Evolutionary conservation across 2,113 vertebrate genomes (phyloP), one percentile per base, ranked within the genome.

Genomic region (Catharus fuscescens): DNA sequence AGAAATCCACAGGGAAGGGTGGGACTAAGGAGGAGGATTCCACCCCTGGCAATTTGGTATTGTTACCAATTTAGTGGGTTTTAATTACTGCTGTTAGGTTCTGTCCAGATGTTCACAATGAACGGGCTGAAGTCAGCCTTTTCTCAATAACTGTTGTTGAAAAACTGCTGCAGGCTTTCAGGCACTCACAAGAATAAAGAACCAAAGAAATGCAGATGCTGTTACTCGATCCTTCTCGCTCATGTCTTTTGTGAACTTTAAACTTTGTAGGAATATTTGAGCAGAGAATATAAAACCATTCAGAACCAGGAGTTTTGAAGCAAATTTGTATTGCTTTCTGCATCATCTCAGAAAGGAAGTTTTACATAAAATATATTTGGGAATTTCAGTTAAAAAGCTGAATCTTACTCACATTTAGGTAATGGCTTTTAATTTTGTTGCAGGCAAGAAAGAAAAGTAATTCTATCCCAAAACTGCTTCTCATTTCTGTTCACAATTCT

Each of bases 91-190:
- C 34, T 80, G 70, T 92, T 93, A 89, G 60, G 34, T 80, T 89
- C 59, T 81, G 71, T 60, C 79, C 90, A 92, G 92, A 87, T 95
- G 93, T 91, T 90, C 77, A 64, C 61, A 71, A 80, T 57, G 78
- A 94, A 93, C 12, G 73, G 86, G 93, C 91, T 96, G 95, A 92
- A 90, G 79, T 96, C 96, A 95, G 96, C 95, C 94, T 95, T 96
- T 96, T 93, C 95, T 94, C 88, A 78, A 25, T 71, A 80, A 78
- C 94, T 64, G 88, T 12, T 87, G 90, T 53, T 44, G 53, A 48
- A 79, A 87, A 74, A 62, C 78, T 95, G 57, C 84, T 70, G 78
- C 84, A 59, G 80, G 86, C 90, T 96, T 94, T 78, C 74, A 62
- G 56, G 54, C 9, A 10, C 59, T 85, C 50, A 12, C 23, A 36